Base-by-base conservation (phyloP, 2,888 invertebrate genomes). In the Sepioteuthis lessoniana region DNA sequence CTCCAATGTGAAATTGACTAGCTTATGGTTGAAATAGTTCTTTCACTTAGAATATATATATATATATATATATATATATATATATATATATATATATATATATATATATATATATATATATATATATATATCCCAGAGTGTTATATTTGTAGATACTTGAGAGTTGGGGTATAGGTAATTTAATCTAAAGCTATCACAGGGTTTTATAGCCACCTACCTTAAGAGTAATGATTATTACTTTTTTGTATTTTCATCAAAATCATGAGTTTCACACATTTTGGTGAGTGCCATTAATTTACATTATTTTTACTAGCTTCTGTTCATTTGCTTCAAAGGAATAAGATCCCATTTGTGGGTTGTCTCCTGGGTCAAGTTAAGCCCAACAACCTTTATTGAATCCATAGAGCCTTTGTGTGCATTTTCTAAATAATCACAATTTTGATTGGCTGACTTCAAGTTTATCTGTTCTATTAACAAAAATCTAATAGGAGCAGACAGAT, bases 311-410 rank as follows among this genome's bases (percentile, higher is more conserved):
- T 35, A 35, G 76, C 76, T n/a, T 76, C 76, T 76, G n/a, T 76
- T 76, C 76, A 76, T 76, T n/a, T 76, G n/a, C 76, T 76, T 76
- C 76, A 76, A 76, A 76, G 76, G 76, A 76, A 35, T n/a, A 76
- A 76, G 35, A 76, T 76, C 76, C 35, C n/a, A 76, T 76, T 76
- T 76, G 76, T 35, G 13, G 76, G n/a, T 76, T n/a, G n/a, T 76
- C 76, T 76, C n/a, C 3, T 16, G 76, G 76, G 76, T 76, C 76
- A 76, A 76, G 76, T 76, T n/a, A 76, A 16, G 76, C 76, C n/a
- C n/a, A 76, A 16, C 76, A 76, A n/a, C n/a, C 76, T n/a, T 31
- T 76, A 76, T 76, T 76, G 76, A 76, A 76, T 76, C 76, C n/a
- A 16, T 19, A 76, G 16, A n/a, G n/a, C n/a, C n/a, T 76, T 76